Conservation (phyloP, 2,888 invertebrate species). For the Scelioninae gen. 2 region DNA sequence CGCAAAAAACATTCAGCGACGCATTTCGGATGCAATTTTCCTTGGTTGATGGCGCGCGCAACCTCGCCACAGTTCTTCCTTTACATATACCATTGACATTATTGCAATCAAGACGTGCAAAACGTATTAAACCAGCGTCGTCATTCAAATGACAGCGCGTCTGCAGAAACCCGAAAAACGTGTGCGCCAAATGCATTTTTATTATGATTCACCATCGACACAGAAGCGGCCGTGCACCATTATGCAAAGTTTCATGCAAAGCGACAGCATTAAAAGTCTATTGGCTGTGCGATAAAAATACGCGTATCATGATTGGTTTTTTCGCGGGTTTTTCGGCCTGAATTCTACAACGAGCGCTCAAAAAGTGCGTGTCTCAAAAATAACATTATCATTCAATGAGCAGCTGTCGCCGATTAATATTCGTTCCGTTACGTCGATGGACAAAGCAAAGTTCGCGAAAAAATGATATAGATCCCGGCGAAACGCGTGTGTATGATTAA, state of each 20-base stretch:
- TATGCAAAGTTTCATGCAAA: conserved; percentile 33
- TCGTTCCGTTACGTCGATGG: conserved; percentile 12
- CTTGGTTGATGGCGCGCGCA: conserved; percentile 2
- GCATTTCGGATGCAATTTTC: conserved; percentile 20
- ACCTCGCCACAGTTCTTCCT: conserved; percentile 41
- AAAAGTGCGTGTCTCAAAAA: conserved; percentile 35
- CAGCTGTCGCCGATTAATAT: conserved; percentile 12
- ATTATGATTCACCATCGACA: conserved; percentile 27
- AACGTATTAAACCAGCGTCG: conserved; percentile 23
- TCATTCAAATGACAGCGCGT: conserved; percentile 3
- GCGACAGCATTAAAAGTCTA: conserved; percentile 31
- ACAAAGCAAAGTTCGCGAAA: conserved; percentile 36
- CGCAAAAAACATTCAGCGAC: neutral
- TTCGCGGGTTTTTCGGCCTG: conserved; percentile 31
- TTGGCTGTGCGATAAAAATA: conserved; percentile 29
- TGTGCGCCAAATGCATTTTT: conserved; percentile 10
- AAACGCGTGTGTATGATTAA: conserved; percentile 6
- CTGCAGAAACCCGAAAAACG: conserved; percentile 37
- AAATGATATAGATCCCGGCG: conserved; percentile 10
- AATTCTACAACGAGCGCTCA: conserved; percentile 10
- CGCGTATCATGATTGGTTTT: conserved; percentile 33
- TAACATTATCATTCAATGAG: conserved; percentile 30
- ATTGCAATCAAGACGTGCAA: conserved; percentile 33
- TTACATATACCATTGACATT: conserved; percentile 49
- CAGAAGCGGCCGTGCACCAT: conserved; percentile 6